phyloP scores from a whole-genome alignment of 2,113 vertebrate genomes.

The human (Homo sapiens) region DNA sequence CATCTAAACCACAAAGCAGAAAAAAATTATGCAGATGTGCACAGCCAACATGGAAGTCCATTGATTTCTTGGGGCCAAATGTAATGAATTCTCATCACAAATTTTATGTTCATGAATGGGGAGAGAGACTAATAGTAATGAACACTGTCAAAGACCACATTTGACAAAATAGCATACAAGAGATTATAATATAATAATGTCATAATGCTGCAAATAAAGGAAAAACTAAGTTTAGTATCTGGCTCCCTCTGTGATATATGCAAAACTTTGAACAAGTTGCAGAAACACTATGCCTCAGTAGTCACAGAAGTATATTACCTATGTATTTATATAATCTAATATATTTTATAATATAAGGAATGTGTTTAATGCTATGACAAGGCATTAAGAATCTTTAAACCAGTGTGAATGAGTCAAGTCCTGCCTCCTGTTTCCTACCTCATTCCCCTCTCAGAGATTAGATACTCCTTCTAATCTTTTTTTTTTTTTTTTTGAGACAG shows the following conservation, averaged over 20 bases:
- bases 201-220: not conserved
- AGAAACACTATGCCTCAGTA: not conserved
- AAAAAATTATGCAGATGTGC: not conserved
- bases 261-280: not conserved
- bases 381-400: not conserved
- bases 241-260: not conserved
- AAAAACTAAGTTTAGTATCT: slow-evolving; percentile 24
- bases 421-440: too few relatives aligned
- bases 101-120: not conserved
- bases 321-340: not conserved
- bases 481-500: too few relatives aligned
- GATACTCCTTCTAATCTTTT: too few relatives aligned
- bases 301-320: not conserved
- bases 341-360: not conserved
- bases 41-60: not conserved
- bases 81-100: not conserved
- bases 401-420: not conserved
- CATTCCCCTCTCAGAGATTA: too few relatives aligned
- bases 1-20: not conserved
- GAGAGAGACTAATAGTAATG: not conserved
- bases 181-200: not conserved
- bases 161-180: not conserved
- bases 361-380: not conserved
- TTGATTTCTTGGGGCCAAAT: not conserved
- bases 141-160: not conserved